Evolutionary conservation across 2,888 invertebrate species (phyloP).

Genomic region (Rotaria socialis): DNA sequence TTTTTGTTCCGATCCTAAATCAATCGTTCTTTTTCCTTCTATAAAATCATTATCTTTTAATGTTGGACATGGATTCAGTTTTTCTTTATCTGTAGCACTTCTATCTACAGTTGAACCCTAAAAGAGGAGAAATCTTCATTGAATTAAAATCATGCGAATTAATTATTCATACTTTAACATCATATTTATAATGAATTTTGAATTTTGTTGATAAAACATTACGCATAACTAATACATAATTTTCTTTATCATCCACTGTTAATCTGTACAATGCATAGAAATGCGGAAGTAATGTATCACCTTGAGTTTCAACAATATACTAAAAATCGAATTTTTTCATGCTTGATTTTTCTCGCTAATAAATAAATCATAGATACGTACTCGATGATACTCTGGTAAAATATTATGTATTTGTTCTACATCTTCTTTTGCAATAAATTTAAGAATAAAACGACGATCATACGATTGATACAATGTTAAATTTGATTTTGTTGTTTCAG

Average conservation of each 20-base stretch:
- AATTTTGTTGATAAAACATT: constrained; percentile 69
- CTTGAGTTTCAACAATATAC: constrained; percentile 96
- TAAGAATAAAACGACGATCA: constrained; percentile 86
- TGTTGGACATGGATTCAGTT: constrained; percentile 82
- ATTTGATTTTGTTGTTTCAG: constrained; percentile 65
- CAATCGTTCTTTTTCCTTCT: constrained; percentile 85
- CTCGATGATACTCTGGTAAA: constrained; percentile 87
- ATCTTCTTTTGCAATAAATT: constrained; percentile 95
- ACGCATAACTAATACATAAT: constrained; percentile 90
- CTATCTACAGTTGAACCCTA: constrained; percentile 90
- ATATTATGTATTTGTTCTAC: constrained; percentile 98
- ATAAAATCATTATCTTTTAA: constrained; percentile 98
- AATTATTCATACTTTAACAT: constrained; percentile 67
- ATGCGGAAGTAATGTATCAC: constrained; percentile 92
- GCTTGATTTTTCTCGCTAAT: too few relatives aligned
- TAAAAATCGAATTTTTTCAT: constrained; percentile 55
- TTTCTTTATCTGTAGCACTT: constrained; percentile 93
- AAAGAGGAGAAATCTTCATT: too few relatives aligned
- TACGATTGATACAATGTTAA: constrained; percentile 92
- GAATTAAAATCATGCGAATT: too few relatives aligned
- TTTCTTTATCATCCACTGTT: constrained; percentile 89
- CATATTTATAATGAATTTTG: constrained; percentile 88
- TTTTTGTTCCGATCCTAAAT: constrained; percentile 85
- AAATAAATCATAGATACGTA: not conserved
- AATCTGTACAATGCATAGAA: constrained; percentile 96